phyloP scores from a whole-genome alignment of 1,140 invertebrate genomes.

The Cecropterus lyciades region DNA sequence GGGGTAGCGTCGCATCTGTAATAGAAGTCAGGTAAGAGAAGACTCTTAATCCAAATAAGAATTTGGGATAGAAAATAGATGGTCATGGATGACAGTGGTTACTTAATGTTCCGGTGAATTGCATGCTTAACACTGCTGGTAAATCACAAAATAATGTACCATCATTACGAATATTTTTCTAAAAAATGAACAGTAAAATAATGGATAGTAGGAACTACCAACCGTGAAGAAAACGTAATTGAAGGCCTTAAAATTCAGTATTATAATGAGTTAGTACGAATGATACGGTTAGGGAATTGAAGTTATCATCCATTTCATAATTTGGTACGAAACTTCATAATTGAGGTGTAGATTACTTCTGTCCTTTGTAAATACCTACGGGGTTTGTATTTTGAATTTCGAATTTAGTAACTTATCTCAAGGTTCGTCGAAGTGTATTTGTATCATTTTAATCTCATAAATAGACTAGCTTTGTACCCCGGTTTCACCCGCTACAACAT shows the following conservation, averaged over 20 bases:
- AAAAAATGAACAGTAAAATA: no score
- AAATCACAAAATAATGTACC: no score
- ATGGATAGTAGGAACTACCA: not conserved
- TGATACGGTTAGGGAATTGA: constrained; percentile 43
- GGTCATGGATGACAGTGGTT: no score
- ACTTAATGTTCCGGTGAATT: no score
- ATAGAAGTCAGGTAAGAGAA: no score
- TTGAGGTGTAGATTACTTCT: constrained; percentile 28
- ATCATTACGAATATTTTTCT: no score
- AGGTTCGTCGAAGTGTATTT: constrained; percentile 1
- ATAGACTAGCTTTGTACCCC: no score
- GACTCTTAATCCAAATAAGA: no score
- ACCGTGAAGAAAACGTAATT: constrained; percentile 73
- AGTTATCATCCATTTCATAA: constrained; percentile 14
- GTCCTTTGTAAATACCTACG: constrained; percentile 27
- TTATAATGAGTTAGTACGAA: constrained; percentile 54
- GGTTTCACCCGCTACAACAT: no score
- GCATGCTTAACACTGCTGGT: no score
- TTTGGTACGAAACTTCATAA: constrained; percentile 21
- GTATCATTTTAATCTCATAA: not conserved
- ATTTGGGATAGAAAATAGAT: no score
- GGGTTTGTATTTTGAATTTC: constrained; percentile 23
- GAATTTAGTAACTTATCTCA: constrained; percentile 17
- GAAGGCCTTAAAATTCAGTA: constrained; percentile 63
- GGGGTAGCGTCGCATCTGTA: no score